Conservation (phyloP, 2,113 vertebrate genomes). For the Gasterosteus nipponicus region DNA sequence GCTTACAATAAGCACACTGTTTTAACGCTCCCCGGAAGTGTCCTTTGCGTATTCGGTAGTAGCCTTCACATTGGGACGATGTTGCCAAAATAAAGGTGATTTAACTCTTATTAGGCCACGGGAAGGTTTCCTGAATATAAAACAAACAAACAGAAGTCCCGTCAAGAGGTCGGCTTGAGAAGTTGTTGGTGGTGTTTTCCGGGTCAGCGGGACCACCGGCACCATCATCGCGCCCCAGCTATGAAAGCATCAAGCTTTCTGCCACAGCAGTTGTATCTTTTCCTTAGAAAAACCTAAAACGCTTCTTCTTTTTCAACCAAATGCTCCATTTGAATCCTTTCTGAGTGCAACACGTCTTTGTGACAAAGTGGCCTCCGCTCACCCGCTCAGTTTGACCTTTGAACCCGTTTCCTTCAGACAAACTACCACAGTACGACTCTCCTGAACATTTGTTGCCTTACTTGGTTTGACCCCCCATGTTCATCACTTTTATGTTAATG, state of each 20-base stretch:
- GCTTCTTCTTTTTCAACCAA: neutral
- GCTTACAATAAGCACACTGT: neutral
- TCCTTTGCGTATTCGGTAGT: neutral
- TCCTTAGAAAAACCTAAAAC: too few species aligned
- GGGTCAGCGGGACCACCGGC: neutral
- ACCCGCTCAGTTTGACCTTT: neutral
- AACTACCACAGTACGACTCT: constrained; percentile 3
- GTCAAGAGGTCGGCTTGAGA: neutral
- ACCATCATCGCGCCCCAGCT: too few species aligned
- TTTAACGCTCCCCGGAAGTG: neutral
- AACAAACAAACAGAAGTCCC: neutral
- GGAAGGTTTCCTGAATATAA: neutral
- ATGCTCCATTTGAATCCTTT: neutral
- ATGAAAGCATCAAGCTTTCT: too few species aligned
- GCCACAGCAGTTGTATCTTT: neutral
- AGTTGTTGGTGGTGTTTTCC: neutral
- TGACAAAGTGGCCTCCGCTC: neutral
- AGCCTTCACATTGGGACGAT: neutral
- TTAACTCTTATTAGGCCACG: neutral
- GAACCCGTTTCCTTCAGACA: neutral
- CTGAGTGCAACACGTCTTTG: neutral
- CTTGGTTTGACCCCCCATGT: too few species aligned
- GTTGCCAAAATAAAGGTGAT: neutral
- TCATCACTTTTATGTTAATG: constrained; percentile 9
- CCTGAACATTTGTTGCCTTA: too few species aligned